Evolutionary conservation across 2,113 vertebrate species (phyloP), one percentile per base, ranked within the genome.

Genomic region (Leiothrix lutea): DNA sequence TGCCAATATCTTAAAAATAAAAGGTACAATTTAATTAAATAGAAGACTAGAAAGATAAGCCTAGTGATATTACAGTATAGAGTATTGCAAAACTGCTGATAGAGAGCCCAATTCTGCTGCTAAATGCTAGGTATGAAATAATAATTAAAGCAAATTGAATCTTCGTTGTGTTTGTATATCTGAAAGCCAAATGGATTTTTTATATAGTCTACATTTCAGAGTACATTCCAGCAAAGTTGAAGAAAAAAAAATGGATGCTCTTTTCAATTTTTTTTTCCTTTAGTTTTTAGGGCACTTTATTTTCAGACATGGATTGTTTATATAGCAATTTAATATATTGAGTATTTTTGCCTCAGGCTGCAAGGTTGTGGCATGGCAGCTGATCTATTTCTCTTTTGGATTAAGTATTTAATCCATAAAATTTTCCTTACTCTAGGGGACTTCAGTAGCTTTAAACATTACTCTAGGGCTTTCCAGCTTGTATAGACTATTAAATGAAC

Each of bases 361-460:
- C 80, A 80, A 95, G 72, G 85, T 90, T 95, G 71, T 92, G 90
- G 48, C 78, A 80, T 88, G 88, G 90, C 88, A 97, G 93, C 67
- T 94, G 92, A 97, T 95, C 61, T 94, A 90, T 96, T 96, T 93
- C 92, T 96, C 86, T 89, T 94, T 79, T 11, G 2, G 73, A 93
- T 95, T 70, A 96, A 92, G 86, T 88, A 95, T 93, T 97, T 96
- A 97, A 95, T 95, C 82, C 73, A 69, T 87, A 85, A 80, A 95
- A 57, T 40, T 71, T 92, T 84, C 88, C 61, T 90, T 77, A 92
- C 91, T 96, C 91, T 58, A 29, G 94, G 60, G 82, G 73, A 62
- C 9, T 6, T 91, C 33, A 42, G 45, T 81, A 78, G 77, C 70
- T 79, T 93, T 96, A 88, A 92, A 89, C 87, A 71, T 91, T 89